A percentile compares a stretch with the other conserved stretches of the same genome.
These are phyloP conservation scores for Bombus pascuorum DNA, from an alignment of 1,140 invertebrate genomes.

Conservation along the genomic window DNA sequence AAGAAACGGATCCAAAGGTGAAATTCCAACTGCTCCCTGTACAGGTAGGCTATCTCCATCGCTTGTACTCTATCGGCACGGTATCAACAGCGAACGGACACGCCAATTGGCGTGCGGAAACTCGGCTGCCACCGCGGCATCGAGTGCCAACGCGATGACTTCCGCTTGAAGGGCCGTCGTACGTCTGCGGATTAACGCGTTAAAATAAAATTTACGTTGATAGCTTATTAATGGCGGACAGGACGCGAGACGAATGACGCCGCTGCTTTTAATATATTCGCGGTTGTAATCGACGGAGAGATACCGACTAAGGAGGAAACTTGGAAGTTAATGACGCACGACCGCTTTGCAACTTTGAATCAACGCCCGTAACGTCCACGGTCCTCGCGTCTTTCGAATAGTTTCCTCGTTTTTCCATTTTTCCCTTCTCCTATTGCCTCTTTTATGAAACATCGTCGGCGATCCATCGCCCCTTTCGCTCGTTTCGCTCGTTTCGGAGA, in stretches of 20 bases:
- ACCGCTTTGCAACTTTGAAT: conserved; percentile 32
- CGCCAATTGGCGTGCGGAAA: conserved; percentile 41
- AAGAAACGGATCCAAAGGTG: neutral
- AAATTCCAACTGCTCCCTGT: conserved; percentile 2
- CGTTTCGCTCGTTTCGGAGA: neutral
- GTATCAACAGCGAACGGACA: conserved; percentile 9
- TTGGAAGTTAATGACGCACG: conserved; percentile 35
- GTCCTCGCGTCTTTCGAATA: conserved; percentile 20
- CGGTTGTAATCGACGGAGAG: conserved; percentile 14
- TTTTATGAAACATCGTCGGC: neutral
- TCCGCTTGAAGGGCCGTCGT: conserved; percentile 24
- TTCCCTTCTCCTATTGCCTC: neutral
- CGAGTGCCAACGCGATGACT: conserved; percentile 26
- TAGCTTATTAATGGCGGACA: conserved; percentile 38
- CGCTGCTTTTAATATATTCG: conserved; percentile 41
- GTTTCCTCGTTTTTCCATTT: conserved; percentile 3
- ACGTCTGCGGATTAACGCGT: conserved; percentile 45
- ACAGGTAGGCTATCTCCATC: no score
- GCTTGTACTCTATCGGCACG: neutral
- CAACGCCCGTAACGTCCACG: neutral
- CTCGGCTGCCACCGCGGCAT: neutral
- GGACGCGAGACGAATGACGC: conserved; percentile 41
- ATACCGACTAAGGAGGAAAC: neutral
- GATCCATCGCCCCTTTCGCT: neutral
- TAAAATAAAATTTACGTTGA: conserved; percentile 47